Base-by-base conservation (phyloP, 2,888 invertebrate genomes). In the Lasioglossum villosulum region DNA sequence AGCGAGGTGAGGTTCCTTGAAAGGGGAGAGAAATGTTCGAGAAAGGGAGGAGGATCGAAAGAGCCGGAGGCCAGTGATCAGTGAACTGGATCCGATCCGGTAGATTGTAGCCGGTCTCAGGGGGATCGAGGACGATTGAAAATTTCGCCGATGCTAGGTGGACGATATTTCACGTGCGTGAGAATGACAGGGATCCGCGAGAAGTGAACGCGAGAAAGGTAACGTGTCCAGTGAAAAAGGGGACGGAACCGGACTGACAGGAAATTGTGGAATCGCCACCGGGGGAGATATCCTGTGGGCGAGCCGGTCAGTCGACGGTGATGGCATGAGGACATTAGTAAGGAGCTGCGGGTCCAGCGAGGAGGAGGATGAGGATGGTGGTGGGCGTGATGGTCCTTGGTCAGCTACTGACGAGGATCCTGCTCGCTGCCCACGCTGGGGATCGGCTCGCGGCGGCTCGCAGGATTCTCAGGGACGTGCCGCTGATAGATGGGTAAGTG, bases 291-390 rank as follows among this genome's bases (percentile, higher is more conserved):
- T 83, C 87, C 83, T 86, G 86, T 86, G 89, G 86, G 90, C 78
- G 87, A 88, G 88, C 72, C 84, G 85, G 88, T 86, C 84, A 79
- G 83, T 84, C 86, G 88, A 90, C 88, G 90, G 93, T 90, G 92
- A 94, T 94, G 94, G 94, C 93, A 94, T 94, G 94, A 94, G 92
- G 94, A 94, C 92, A 93, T 93, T 94, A 93, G 92, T 91, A 90
- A 93, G 90, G 90, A 92, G 92, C 91, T 93, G 91, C 92, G 92
- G 92, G 94, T 93, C 93, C 93, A 94, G 94, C 92, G 93, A 93
- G 94, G 94, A 92, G 94, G 94, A 94, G 94, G 93, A 94, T 94
- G 94, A 94, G 94, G 94, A 94, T 94, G 94, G 94, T 94, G 94
- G 93, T 94, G 93, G 94, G 93, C 91, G 93, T 94, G 89, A 94